Evolutionary conservation across 2,888 invertebrate species (phyloP).

Genomic region (Lottia gigantea): DNA sequence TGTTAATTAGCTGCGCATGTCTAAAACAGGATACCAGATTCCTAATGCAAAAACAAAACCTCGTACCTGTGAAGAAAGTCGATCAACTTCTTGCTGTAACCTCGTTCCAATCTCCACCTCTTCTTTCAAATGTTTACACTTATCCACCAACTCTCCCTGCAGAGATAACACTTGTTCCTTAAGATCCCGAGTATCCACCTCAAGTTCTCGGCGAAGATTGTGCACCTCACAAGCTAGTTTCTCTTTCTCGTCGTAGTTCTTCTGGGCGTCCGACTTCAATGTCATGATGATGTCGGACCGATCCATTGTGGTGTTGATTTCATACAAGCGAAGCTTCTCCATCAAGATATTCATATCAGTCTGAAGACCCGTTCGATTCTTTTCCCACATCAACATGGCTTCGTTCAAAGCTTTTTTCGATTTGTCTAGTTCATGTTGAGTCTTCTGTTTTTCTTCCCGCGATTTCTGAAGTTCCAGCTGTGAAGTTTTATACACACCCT

Average conservation of each 20-base stretch:
- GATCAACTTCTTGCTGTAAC: constrained; percentile 37
- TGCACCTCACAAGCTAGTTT: constrained; percentile 51
- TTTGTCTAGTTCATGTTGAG: constrained; percentile 49
- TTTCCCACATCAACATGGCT: constrained; percentile 49
- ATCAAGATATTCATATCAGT: constrained; percentile 37
- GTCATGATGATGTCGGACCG: constrained; percentile 49
- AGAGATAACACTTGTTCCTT: constrained; percentile 51
- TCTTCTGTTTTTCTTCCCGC: constrained; percentile 43
- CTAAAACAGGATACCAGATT: too few species aligned
- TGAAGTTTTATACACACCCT: constrained; percentile 45
- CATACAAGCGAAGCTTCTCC: constrained; percentile 50
- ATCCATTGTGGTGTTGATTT: constrained; percentile 43
- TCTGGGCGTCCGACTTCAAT: constrained; percentile 56
- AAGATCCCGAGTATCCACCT: constrained; percentile 40
- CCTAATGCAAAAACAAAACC: too few species aligned
- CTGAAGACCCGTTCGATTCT: constrained; percentile 46
- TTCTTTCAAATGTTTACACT: constrained; percentile 29
- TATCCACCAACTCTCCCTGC: constrained; percentile 43
- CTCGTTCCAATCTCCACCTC: constrained; percentile 28
- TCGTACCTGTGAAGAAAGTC: constrained; percentile 35
- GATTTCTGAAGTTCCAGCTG: constrained; percentile 51
- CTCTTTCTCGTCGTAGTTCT: constrained; percentile 57
- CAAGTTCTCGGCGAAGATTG: constrained; percentile 46
- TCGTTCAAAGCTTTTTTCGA: constrained; percentile 47
- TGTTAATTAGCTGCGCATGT: too few species aligned